A percentile compares a stretch with the other conserved stretches of the same genome.
Conservation (phyloP, 2,888 invertebrate species). For the Rosalia funebris region DNA sequence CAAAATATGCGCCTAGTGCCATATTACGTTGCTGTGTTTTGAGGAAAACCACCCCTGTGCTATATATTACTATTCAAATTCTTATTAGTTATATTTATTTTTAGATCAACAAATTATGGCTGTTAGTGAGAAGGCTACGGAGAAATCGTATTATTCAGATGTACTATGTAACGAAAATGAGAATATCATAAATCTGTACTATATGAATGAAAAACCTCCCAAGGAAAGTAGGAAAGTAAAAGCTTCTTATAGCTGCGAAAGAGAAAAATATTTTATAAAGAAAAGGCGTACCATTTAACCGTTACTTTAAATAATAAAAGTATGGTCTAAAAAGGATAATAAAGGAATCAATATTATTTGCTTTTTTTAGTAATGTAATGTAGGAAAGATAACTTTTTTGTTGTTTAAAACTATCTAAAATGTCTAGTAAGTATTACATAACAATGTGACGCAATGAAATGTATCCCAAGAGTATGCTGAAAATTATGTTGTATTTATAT, state of each 20-base stretch:
- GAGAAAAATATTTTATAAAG: constrained; percentile 27
- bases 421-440: too few relatives aligned
- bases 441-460: too few relatives aligned
- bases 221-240: constrained; percentile 33
- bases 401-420: too few relatives aligned
- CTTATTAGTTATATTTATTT: constrained; percentile 11
- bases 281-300: constrained; percentile 22
- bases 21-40: too few relatives aligned
- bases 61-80: neutral
- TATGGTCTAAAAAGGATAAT: too few relatives aligned
- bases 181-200: constrained; percentile 36
- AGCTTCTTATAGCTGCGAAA: constrained; percentile 22
- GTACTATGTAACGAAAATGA: constrained; percentile 29
- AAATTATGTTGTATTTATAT: too few relatives aligned
- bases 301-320: neutral
- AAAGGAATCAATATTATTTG: too few relatives aligned
- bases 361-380: too few relatives aligned
- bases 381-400: too few relatives aligned
- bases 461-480: too few relatives aligned
- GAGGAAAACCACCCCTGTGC: neutral
- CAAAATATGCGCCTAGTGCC: too few relatives aligned
- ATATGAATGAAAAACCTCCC: constrained; percentile 31
- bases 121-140: constrained; percentile 26
- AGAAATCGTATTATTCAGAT: constrained; percentile 28
- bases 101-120: constrained; percentile 36